Percentiles rank a stretch among this genome's conserved stretches.
phyloP scores from a whole-genome alignment of 2,797 vertebrate genomes.

The Enteromius radiatus region DNA sequence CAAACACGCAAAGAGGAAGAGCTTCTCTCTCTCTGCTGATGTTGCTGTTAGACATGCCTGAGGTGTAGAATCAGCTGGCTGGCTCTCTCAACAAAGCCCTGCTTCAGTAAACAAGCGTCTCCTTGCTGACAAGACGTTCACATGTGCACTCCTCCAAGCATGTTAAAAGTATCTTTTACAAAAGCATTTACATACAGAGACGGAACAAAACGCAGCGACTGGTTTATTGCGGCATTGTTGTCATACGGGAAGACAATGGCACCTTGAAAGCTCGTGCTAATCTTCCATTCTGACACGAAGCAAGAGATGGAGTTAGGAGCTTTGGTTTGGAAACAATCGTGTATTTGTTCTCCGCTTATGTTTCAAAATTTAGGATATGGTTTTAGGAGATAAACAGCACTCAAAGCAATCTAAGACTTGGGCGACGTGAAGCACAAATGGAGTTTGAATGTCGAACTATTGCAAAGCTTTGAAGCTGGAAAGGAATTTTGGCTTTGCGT shows the following conservation, averaged over 20 bases:
- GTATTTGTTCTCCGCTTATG: constrained; percentile 75
- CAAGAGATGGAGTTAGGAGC: constrained; percentile 68
- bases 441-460: constrained; percentile 70
- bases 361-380: constrained; percentile 75
- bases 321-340: constrained; percentile 73
- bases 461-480: constrained; percentile 70
- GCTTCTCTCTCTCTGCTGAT: constrained; percentile 30
- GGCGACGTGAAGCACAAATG: constrained; percentile 67
- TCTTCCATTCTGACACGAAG: constrained; percentile 78
- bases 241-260: constrained; percentile 70
- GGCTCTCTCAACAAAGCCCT: constrained; percentile 63
- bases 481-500: constrained; percentile 58
- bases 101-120: constrained; percentile 58
- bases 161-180: constrained; percentile 70
- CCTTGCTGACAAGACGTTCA: constrained; percentile 65
- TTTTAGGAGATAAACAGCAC: constrained; percentile 75
- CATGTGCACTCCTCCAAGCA: constrained; percentile 63
- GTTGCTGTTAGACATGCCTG: constrained; percentile 59
- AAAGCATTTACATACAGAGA: constrained; percentile 68
- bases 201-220: constrained; percentile 71
- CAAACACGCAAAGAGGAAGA: constrained; percentile 31
- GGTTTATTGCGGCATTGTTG: constrained; percentile 74
- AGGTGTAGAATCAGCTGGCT: constrained; percentile 60
- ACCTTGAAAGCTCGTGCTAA: constrained; percentile 74
- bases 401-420: constrained; percentile 73